Evolutionary conservation across 2,797 vertebrate genomes (phyloP).

Genomic region (Spondyliosoma cantharus): DNA sequence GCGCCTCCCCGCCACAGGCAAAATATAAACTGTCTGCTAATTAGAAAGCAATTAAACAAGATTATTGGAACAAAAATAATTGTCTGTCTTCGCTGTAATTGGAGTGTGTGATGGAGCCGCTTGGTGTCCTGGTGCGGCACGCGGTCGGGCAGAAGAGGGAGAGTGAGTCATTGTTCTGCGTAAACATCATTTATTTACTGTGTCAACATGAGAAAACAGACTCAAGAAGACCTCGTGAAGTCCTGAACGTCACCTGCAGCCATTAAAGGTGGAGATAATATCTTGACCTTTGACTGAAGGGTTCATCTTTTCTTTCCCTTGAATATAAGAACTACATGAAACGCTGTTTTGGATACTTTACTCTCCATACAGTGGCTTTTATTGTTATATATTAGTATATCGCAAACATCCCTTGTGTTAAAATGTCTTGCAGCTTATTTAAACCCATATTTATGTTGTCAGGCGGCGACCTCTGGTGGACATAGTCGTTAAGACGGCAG

Average conservation of each 20-base stretch:
- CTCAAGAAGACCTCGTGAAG: not conserved
- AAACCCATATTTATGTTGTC: no score
- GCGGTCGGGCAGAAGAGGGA: conserved; percentile 1
- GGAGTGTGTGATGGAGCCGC: conserved; percentile 42
- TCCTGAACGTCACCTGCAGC: not conserved
- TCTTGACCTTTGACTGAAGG: not conserved
- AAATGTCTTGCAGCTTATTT: no score
- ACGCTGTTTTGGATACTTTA: not conserved
- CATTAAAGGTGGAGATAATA: not conserved
- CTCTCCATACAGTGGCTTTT: not conserved
- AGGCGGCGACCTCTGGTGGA: no score
- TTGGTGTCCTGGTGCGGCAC: conserved; percentile 5
- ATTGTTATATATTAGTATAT: not conserved
- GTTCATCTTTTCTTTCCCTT: not conserved
- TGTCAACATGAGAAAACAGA: not conserved
- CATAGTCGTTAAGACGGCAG: no score
- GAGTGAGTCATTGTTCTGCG: not conserved
- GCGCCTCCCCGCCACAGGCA: conserved; percentile 15
- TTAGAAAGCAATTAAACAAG: conserved; percentile 60
- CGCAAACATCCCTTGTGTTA: no score
- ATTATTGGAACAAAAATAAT: conserved; percentile 68
- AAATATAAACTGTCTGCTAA: conserved; percentile 51
- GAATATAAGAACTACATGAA: no score
- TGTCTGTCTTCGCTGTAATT: conserved; percentile 52
- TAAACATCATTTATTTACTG: not conserved